A percentile compares a stretch with the other conserved stretches of the same genome.
Conservation (phyloP, 2,797 vertebrate genomes). For the Netta rufina region DNA sequence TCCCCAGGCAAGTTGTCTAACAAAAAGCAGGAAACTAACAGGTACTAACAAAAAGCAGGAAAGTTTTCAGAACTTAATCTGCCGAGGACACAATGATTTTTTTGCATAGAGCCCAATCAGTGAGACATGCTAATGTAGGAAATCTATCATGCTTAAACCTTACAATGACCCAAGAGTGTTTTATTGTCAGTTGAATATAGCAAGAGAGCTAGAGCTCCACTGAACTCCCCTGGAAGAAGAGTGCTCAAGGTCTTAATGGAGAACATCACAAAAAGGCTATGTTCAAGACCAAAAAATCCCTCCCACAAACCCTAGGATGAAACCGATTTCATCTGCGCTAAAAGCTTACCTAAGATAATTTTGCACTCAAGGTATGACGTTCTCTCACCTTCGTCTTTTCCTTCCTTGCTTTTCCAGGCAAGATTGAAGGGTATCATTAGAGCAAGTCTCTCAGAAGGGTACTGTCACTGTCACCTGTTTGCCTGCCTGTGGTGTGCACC, state of each 20-base stretch:
- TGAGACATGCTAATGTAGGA: background rate
- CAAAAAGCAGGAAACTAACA: background rate
- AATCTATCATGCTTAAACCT: background rate
- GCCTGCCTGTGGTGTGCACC: background rate
- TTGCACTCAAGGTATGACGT: background rate
- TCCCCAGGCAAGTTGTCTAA: background rate
- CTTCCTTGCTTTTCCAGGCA: background rate
- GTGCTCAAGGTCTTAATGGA: background rate
- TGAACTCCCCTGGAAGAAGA: background rate
- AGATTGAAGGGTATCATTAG: background rate
- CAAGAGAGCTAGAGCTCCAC: background rate
- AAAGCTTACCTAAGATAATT: conserved; percentile 4
- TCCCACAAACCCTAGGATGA: background rate
- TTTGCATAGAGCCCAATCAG: background rate
- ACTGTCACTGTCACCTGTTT: background rate
- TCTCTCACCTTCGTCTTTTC: background rate
- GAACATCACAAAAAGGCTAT: background rate
- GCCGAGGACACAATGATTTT: background rate
- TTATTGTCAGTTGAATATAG: background rate
- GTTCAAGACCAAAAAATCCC: background rate
- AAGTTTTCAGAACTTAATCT: background rate
- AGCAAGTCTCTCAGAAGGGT: background rate
- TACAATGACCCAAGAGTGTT: background rate
- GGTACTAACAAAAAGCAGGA: background rate
- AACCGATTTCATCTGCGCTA: background rate